These are phyloP conservation scores for Centropus bengalensis DNA, from an alignment of 2,113 vertebrate genomes.

Conservation along the genomic window DNA sequence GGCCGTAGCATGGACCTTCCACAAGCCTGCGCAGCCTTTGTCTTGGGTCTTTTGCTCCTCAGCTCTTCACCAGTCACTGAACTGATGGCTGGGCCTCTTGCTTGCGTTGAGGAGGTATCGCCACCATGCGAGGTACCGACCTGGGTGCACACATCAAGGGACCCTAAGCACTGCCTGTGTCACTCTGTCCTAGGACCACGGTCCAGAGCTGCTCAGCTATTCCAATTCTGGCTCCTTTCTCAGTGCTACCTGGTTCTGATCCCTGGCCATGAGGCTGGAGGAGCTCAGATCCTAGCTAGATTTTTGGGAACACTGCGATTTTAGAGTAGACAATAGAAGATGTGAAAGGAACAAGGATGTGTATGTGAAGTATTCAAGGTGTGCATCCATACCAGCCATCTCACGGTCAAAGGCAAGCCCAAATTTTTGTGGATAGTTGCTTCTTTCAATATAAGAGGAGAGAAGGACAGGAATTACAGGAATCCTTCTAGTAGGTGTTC, in stretches of 20 bases:
- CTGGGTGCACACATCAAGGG: background rate
- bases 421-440: background rate
- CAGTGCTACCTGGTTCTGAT: background rate
- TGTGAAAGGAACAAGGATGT: background rate
- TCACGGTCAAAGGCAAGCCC: background rate
- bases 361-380: background rate
- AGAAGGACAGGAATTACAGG: background rate
- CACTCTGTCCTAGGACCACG: background rate
- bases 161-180: too few relatives aligned
- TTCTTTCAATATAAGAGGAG: background rate
- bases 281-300: background rate
- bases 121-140: background rate
- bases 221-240: background rate
- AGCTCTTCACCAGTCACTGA: background rate
- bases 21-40: background rate
- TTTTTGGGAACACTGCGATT: background rate
- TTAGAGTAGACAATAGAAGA: background rate
- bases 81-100: background rate
- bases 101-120: background rate
- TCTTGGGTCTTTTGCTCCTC: background rate
- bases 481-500: too few relatives aligned
- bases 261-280: background rate
- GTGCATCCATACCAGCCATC: background rate
- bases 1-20: background rate
- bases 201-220: background rate